Evolutionary conservation across 2,113 vertebrate species (phyloP).

Genomic region (Anser cygnoides): DNA sequence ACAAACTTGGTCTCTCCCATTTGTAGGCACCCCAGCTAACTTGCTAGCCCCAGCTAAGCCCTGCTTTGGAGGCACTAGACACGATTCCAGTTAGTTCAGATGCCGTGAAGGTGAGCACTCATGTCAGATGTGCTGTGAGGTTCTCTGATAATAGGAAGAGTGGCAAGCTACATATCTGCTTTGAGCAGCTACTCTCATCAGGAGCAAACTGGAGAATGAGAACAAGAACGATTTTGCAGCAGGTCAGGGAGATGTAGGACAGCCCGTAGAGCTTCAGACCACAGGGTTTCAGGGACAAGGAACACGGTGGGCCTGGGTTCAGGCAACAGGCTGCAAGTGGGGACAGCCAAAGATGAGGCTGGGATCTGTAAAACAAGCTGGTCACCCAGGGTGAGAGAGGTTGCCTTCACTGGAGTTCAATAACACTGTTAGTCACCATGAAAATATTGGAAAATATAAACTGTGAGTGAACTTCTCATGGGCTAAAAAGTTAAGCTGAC

Average conservation of each 20-base stretch:
- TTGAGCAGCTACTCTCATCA: neutral
- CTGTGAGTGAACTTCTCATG: neutral
- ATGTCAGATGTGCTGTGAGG: neutral
- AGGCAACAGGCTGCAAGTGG: neutral
- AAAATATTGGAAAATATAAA: constrained; percentile 40
- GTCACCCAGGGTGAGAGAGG: neutral
- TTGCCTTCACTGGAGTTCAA: neutral
- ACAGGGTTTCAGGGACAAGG: neutral
- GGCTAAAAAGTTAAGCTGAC: neutral
- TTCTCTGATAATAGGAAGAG: neutral
- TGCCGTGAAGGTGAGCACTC: neutral
- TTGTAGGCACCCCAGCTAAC: neutral
- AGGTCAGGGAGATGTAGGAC: neutral
- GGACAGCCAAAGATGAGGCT: neutral
- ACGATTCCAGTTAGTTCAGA: neutral
- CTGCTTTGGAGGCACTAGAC: neutral
- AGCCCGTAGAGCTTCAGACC: neutral
- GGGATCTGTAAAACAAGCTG: neutral
- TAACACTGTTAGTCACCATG: constrained; percentile 30
- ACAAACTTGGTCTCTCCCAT: neutral
- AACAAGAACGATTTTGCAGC: neutral
- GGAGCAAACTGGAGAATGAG: neutral
- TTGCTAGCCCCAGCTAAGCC: neutral
- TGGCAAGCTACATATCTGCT: neutral
- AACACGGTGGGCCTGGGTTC: neutral